phyloP scores from a whole-genome alignment of 2,888 invertebrate genomes.

The Heterodera filipjevi region DNA sequence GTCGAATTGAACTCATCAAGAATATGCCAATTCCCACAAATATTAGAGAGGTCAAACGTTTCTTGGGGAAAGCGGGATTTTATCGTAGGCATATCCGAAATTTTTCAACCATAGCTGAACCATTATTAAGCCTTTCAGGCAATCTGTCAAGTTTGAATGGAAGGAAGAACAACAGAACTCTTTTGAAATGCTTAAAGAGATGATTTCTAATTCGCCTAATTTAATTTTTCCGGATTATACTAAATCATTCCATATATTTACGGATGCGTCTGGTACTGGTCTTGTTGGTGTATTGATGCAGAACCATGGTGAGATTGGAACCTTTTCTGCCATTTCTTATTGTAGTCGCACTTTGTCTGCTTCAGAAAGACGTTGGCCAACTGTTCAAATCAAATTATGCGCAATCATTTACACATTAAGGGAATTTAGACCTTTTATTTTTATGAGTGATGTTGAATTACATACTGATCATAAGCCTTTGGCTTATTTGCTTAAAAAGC shows the following conservation, averaged over 20 bases:
- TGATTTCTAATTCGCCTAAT: slow-evolving; percentile 10
- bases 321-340: slow-evolving; percentile 29
- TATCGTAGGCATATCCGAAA: slow-evolving; percentile 38
- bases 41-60: slow-evolving; percentile 33
- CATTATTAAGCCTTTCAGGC: slow-evolving; percentile 39
- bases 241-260: slow-evolving; percentile 29
- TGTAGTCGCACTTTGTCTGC: slow-evolving; percentile 20
- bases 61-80: slow-evolving; percentile 41
- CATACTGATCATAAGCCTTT: too few relatives aligned
- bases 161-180: slow-evolving; percentile 35
- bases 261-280: slow-evolving; percentile 30
- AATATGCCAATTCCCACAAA: slow-evolving; percentile 27
- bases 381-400: background rate
- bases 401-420: background rate
- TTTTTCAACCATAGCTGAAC: slow-evolving; percentile 39
- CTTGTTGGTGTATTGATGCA: slow-evolving; percentile 32
- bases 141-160: slow-evolving; percentile 42
- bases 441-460: background rate
- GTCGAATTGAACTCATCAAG: slow-evolving; percentile 9
- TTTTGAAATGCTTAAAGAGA: slow-evolving; percentile 33
- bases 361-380: background rate
- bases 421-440: background rate
- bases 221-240: slow-evolving; percentile 28
- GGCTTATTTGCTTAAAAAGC: too few relatives aligned
- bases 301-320: background rate